Evolutionary conservation across 2,113 vertebrate species (phyloP), one percentile per base, ranked within the genome.

Genomic region (Crypturellus undulatus): DNA sequence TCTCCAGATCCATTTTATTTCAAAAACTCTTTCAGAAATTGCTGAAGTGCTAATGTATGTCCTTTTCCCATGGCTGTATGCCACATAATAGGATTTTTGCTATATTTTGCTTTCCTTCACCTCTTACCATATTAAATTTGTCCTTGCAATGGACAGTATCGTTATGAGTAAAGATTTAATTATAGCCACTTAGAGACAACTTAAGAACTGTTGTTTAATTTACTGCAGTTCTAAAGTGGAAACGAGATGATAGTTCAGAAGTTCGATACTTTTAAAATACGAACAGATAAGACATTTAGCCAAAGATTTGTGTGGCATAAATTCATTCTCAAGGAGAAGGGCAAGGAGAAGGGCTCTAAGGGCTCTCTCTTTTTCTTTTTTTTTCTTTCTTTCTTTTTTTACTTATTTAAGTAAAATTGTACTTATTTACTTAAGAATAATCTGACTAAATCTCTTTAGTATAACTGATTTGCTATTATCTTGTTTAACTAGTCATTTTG

Each of bases 201-300:
- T 96, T 96, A 95, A 97, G 96, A 97, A 97, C 75, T 97, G 95
- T 96, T 95, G 93, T 96, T 97, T 97, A 97, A 98, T 98, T 98
- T 98, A 97, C 96, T 92, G 87, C 86, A 94, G n/a, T 97, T 97
- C 93, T 97, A 87, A 96, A 97, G 87, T 95, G 90, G 72, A 97
- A 91, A 73, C 79, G 96, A 73, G 56, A 88, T 87, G 87, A 91
- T 83, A 95, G 69, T 96, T 94, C 71, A 65, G 90, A 96, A 95
- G 36, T 96, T 92, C 79, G 95, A 89, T 93, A 94, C 87, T 96
- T 97, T 97, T 95, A 93, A 95, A 97, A 95, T 93, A 92, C 36
- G 95, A 94, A 90, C 84, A 92, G 3, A 8, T 93, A 88, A 85
- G 64, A 94, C 69, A 52, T 49, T 95, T 95, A 93, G 54, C 95